Conservation (phyloP, 2,888 invertebrate species). For the Orthosia incerta region DNA sequence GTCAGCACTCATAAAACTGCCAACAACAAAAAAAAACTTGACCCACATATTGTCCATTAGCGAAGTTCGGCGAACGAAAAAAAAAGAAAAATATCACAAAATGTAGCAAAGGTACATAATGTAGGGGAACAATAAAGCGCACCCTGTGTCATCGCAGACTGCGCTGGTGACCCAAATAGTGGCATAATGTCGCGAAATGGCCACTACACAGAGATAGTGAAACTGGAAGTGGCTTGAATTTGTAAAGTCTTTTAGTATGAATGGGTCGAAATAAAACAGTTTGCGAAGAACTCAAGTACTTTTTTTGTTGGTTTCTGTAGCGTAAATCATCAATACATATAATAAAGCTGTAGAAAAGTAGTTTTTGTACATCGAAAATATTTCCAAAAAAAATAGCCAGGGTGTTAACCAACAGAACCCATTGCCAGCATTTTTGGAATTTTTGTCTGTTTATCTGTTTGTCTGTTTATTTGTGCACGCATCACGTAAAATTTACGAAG, state of each 20-base stretch:
- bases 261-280: background rate
- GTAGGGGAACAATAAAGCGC: conserved; percentile 80
- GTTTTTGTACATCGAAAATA: no score
- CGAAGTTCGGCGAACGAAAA: conserved; percentile 52
- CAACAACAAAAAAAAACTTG: conserved; percentile 56
- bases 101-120: conserved; percentile 63
- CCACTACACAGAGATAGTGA: conserved; percentile 69
- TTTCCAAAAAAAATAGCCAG: no score
- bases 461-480: no score
- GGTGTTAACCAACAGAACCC: no score
- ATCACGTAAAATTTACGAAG: no score
- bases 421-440: no score
- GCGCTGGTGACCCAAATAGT: conserved; percentile 88
- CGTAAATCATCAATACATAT: no score
- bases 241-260: conserved; percentile 11
- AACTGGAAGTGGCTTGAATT: conserved; percentile 61
- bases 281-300: background rate
- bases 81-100: conserved; percentile 58
- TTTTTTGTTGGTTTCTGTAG: background rate
- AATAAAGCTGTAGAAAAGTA: no score
- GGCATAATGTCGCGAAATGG: conserved; percentile 83
- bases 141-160: conserved; percentile 80
- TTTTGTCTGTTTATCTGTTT: no score
- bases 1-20: conserved; percentile 38
- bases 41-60: conserved; percentile 65